Evolutionary conservation across 2,797 vertebrate species (phyloP), one percentile per base, ranked within the genome.

Genomic region (Acipenser transmontanus): DNA sequence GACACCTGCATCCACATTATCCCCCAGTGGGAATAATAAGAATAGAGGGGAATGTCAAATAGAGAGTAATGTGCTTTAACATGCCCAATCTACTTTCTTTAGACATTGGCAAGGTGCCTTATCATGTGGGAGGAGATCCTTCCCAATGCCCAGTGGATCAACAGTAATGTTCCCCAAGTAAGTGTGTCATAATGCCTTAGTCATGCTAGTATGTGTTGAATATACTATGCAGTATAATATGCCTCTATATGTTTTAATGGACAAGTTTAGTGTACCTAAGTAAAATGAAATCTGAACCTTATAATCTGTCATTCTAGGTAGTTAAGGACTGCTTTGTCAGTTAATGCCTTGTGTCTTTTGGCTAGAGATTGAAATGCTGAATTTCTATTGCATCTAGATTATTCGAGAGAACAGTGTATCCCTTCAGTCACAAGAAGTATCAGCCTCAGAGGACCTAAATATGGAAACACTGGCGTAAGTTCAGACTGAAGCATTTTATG

Each of bases 81-180:
- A 34, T 63, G 47, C 14, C 11, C 50, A 54, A 10, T 47, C 64
- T 60, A 64, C 64, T 72, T 57, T 67, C 69, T 67, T 66, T 73
- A 99, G 97, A 98, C 95, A 59, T 87, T 99, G 66, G 95, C 97
- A 71, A 92, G 95, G 57, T 97, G 96, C 78, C 89, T 99, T 72
- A 99, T 99, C 84, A 87, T 99, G 85, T 99, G 97, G 97, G 96
- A 99, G 81, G 95, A 98, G 80, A 98, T 99, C 80, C 81, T 97
- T 69, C 97, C 97, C 50, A 92, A 92, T 80, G 89, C 92, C 12
- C 92, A 97, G 72, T 99, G 97, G 97, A 92, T 99, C 70, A 94
- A 93, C 75, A 96, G 95, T 83, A 99, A 99, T 5, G 93, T 99
- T 76, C 97, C 97, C 73, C 93, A 96, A 77, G 97, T 98, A 81